Evolutionary conservation across 2,797 vertebrate genomes (phyloP).

Genomic region (Hapalemur alaotrensis): DNA sequence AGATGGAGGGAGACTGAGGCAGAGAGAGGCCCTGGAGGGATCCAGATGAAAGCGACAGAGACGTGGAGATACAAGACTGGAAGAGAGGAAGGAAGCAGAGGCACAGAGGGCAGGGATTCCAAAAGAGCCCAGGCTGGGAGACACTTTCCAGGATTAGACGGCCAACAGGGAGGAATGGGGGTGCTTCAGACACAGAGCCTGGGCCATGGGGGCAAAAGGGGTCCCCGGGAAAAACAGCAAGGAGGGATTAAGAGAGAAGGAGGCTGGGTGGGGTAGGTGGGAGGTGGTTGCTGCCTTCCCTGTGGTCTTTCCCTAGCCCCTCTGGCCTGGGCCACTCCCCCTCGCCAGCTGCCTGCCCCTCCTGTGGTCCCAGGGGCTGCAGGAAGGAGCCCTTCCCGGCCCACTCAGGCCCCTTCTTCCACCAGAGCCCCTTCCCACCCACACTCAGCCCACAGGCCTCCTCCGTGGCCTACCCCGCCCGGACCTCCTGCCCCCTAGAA

Average conservation of each 20-base stretch:
- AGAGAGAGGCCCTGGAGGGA: neutral
- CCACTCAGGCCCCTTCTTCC: neutral
- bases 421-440: neutral
- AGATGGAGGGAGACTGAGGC: neutral
- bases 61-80: accelerated
- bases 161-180: neutral
- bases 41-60: neutral
- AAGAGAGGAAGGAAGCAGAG: neutral
- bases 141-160: neutral
- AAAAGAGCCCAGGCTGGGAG: neutral
- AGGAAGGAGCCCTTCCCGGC: neutral
- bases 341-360: too few relatives aligned
- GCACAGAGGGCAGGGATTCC: neutral
- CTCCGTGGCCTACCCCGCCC: neutral
- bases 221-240: too few relatives aligned
- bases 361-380: neutral
- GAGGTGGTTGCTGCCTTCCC: neutral
- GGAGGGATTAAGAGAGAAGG: neutral
- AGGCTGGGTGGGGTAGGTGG: neutral
- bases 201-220: accelerated
- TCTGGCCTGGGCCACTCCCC: neutral
- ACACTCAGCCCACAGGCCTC: neutral
- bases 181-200: neutral
- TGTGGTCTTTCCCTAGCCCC: accelerated
- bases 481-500: neutral